Evolutionary conservation across 2,113 vertebrate genomes (phyloP), one percentile per base, ranked within the genome.

Genomic region (Gadus chalcogrammus): DNA sequence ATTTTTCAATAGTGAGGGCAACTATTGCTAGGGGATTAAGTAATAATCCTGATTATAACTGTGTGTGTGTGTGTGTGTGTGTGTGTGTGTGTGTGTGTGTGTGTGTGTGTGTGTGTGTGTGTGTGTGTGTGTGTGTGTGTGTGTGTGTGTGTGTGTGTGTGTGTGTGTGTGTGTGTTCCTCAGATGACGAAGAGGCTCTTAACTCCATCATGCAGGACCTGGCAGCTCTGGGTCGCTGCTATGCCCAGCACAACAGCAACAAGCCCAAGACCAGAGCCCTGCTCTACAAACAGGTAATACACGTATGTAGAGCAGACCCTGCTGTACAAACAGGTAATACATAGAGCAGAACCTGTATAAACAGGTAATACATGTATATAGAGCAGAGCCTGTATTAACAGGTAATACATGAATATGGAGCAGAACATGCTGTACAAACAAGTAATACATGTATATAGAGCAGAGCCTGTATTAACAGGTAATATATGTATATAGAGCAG

Each of bases 201-300:
- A 94, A 95, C 87, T 95, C 95, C 78, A 96, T 97, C 79, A 97
- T 97, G 95, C 95, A 95, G 88, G 95, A 97, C 84, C 88, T 97
- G 82, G 94, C 94, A 38, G 95, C 95, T 0, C 66, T 97, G 86
- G 94, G 95, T 69, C 92, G 93, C 72, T 94, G 93, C 68, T 94
- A 91, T 78, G 88, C 85, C 20, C 89, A 94, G 80, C 88, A 92
- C 81, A 91, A 91, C 87, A 92, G 84, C 82, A 92, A 93, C 89
- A 93, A 94, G 78, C 92, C 93, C 79, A 95, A 94, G 84, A 93
- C 52, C 89, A 91, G 89, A 13, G 83, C 87, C 52, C 79, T 90
- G 55, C 91, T 88, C 68, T 91, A 88, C 90, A 95, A 93, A 85
- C 94, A 94, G 94, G 95, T 96, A 83, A 48, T 13, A 1, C 42